phyloP scores from a whole-genome alignment of 2,113 vertebrate species.

The Takifugu flavidus region DNA sequence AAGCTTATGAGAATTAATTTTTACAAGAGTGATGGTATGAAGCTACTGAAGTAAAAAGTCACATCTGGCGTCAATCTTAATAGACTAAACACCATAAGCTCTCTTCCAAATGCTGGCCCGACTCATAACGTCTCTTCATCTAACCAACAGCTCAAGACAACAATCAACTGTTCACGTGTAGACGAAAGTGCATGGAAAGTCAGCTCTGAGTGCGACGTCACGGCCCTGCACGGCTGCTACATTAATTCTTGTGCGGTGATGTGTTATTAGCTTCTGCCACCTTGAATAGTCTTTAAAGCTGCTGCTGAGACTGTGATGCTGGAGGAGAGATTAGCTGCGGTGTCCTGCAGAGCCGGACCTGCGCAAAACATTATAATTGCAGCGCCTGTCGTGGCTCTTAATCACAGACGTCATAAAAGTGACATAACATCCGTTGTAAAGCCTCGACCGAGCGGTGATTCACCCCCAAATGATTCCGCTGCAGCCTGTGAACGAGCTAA shows the following conservation, averaged over 20 bases:
- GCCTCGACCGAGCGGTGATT: conserved; percentile 59
- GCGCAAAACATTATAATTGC: conserved; percentile 69
- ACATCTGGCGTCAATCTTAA: conserved; percentile 33
- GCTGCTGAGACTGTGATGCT: conserved; percentile 53
- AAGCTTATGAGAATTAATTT: conserved; percentile 26
- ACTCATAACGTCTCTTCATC: conserved; percentile 34
- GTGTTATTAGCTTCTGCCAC: conserved; percentile 45
- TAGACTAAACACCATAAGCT: conserved; percentile 36
- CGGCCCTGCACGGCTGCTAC: conserved; percentile 39
- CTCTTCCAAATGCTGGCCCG: conserved; percentile 22
- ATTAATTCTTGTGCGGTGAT: conserved; percentile 42
- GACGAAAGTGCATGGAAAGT: conserved; percentile 63
- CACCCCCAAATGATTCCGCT: conserved; percentile 56
- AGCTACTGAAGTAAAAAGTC: conserved; percentile 40
- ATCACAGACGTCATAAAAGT: conserved; percentile 69
- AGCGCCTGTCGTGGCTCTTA: conserved; percentile 62
- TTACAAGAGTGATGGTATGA: conserved; percentile 31
- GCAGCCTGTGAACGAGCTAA: conserved; percentile 45
- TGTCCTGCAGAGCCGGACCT: conserved; percentile 44
- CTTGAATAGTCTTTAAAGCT: conserved; percentile 52
- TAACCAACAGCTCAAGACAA: conserved; percentile 39
- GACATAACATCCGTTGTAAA: conserved; percentile 67
- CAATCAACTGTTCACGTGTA: conserved; percentile 43
- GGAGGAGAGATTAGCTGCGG: conserved; percentile 47
- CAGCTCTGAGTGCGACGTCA: conserved; percentile 47